These are phyloP conservation scores for Sitta europaea DNA, from an alignment of 2,113 vertebrate genomes.

Conservation along the genomic window DNA sequence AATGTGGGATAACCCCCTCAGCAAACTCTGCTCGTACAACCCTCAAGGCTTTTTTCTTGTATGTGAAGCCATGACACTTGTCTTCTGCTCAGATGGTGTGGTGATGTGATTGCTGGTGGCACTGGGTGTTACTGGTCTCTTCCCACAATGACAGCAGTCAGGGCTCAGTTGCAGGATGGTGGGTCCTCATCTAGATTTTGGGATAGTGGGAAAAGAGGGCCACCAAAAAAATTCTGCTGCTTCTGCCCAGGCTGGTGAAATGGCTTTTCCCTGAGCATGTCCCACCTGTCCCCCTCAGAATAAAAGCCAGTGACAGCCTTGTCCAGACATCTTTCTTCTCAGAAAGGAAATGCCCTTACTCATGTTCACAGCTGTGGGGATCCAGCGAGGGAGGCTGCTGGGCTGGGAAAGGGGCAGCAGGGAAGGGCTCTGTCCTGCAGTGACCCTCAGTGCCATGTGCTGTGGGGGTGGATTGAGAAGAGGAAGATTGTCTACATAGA, in stretches of 20 bases:
- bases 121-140: neutral
- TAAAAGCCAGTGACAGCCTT: neutral
- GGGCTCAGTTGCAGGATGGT: neutral
- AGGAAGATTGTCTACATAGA: neutral
- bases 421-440: neutral
- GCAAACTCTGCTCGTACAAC: neutral
- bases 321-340: fast-evolving
- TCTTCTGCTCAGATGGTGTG: neutral
- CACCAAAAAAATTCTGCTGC: neutral
- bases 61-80: neutral
- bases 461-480: neutral
- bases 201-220: neutral
- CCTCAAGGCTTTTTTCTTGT: fast-evolving
- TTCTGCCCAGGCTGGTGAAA: neutral
- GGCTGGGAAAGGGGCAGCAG: neutral
- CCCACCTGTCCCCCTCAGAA: neutral
- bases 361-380: fast-evolving
- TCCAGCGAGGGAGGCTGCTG: neutral
- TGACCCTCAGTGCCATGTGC: fast-evolving
- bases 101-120: neutral
- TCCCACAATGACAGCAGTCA: neutral
- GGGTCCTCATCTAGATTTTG: neutral
- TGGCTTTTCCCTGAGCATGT: neutral
- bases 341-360: neutral
- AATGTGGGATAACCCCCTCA: neutral